Evolutionary conservation across 35 echinoderm and acorn worm genomes (phyloP).

Genomic region (Patiria miniata): DNA sequence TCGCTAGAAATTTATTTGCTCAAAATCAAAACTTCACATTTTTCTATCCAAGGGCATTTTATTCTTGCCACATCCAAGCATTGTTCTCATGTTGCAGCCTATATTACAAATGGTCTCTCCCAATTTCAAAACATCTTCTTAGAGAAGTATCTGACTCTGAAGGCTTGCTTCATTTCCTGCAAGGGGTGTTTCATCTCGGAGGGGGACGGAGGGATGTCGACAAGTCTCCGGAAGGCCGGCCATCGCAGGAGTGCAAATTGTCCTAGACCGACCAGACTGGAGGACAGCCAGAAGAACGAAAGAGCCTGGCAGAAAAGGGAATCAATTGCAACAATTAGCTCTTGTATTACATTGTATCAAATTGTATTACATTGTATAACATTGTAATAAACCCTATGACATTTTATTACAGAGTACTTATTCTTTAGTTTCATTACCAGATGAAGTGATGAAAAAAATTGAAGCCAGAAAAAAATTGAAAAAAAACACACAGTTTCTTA

Average conservation of each 20-base stretch:
- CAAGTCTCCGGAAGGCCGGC: conserved; percentile 34
- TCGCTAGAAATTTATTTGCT: too few relatives aligned
- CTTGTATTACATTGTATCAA: too few relatives aligned
- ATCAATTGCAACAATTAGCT: neutral
- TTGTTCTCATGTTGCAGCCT: too few relatives aligned
- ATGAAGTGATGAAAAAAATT: too few relatives aligned
- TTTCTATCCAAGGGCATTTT: too few relatives aligned
- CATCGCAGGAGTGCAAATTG: conserved; percentile 73
- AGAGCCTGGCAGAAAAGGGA: conserved; percentile 57
- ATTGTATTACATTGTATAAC: too few relatives aligned
- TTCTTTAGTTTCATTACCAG: too few relatives aligned
- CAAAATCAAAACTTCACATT: too few relatives aligned
- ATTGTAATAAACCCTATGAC: too few relatives aligned
- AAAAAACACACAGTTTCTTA: conserved; percentile 43
- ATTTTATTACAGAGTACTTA: too few relatives aligned
- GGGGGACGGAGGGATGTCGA: conserved; percentile 69
- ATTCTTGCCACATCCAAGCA: too few relatives aligned
- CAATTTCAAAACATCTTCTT: conserved; percentile 16
- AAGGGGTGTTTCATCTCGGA: conserved; percentile 86
- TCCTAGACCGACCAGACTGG: conserved; percentile 69
- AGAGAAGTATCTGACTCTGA: conserved; percentile 53
- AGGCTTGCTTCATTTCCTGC: conserved; percentile 66
- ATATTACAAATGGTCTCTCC: too few relatives aligned
- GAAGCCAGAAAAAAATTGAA: neutral
- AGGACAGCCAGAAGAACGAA: conserved; percentile 74